These are phyloP conservation scores for Dioctria linearis DNA, from an alignment of 2,888 invertebrate genomes.

Conservation along the genomic window DNA sequence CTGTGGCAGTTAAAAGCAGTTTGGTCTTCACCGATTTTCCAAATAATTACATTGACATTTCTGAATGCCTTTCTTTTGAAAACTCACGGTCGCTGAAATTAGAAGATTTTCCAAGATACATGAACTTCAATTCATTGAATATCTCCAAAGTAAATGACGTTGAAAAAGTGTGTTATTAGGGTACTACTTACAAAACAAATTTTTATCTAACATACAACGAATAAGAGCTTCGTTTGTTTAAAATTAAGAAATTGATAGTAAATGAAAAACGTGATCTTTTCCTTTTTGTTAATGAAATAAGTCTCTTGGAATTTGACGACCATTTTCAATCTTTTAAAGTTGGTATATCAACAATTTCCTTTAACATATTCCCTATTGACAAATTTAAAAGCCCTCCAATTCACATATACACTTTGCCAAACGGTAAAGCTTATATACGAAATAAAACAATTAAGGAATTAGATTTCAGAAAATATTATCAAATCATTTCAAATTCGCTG, in stretches of 20 bases:
- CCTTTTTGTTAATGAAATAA: background rate
- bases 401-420: background rate
- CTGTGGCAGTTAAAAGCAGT: background rate
- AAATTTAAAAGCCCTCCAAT: too few relatives aligned
- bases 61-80: background rate
- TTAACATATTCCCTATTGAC: background rate
- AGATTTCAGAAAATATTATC: too few relatives aligned
- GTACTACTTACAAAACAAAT: background rate
- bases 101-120: too few relatives aligned
- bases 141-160: too few relatives aligned
- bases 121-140: too few relatives aligned
- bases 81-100: too few relatives aligned
- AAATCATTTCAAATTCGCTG: too few relatives aligned
- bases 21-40: background rate
- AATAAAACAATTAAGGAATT: background rate
- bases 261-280: background rate
- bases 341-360: background rate
- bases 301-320: background rate
- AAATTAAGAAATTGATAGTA: background rate
- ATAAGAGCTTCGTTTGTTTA: background rate
- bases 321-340: background rate
- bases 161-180: background rate
- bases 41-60: background rate
- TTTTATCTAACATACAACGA: background rate
- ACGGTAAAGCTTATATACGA: background rate